Percentiles rank a stretch among this genome's conserved stretches.
phyloP scores from a whole-genome alignment of 2,113 vertebrate genomes.

The Hydrochoerus hydrochaeris region DNA sequence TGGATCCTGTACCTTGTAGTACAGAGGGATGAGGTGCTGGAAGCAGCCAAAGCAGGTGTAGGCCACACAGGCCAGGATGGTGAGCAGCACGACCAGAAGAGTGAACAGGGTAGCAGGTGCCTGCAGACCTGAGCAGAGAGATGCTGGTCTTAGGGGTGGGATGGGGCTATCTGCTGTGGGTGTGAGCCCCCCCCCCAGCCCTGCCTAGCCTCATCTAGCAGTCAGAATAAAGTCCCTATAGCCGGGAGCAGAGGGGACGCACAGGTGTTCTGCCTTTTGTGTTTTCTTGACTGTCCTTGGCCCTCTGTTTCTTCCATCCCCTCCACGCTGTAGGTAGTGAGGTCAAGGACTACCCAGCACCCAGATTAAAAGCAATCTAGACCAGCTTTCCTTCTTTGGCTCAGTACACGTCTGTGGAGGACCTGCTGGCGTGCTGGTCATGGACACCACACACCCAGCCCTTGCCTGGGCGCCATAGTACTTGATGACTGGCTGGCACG shows the following conservation, averaged over 20 bases:
- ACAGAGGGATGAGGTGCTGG: slow-evolving; percentile 93
- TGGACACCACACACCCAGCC: not conserved
- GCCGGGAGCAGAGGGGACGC: not conserved
- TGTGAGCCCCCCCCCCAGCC: not conserved
- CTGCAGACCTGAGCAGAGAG: slow-evolving; percentile 89
- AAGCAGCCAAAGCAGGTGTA: slow-evolving; percentile 94
- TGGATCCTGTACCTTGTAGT: slow-evolving; percentile 90
- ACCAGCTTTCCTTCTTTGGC: not conserved
- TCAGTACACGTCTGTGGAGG: not conserved
- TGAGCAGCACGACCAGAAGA: slow-evolving; percentile 90
- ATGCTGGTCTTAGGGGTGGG: not conserved
- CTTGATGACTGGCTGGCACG: not conserved
- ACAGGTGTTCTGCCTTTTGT: not conserved
- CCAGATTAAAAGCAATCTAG: not conserved
- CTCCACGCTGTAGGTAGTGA: not conserved
- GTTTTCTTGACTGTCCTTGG: not conserved
- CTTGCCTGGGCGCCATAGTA: not conserved
- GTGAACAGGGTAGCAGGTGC: slow-evolving; percentile 93
- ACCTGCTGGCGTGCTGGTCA: not conserved
- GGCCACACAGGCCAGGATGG: slow-evolving; percentile 88
- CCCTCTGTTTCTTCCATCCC: not conserved
- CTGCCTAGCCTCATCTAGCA: not conserved
- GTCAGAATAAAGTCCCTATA: not conserved
- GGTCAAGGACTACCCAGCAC: not conserved
- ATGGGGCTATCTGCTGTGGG: no score